Conservation (phyloP, 1,140 invertebrate species). For the Palaemon carinicauda region DNA sequence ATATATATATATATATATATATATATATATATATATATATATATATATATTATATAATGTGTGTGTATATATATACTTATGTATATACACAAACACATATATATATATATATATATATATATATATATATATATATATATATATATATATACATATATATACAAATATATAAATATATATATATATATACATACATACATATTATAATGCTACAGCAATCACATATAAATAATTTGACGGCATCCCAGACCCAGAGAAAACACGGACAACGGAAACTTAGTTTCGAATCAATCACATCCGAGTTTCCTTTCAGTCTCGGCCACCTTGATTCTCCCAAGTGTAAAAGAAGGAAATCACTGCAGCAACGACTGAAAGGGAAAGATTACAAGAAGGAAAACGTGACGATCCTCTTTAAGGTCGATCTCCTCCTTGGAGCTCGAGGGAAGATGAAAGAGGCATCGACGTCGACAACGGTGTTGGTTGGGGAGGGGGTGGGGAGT, state of each 20-base stretch:
- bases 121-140: slow-evolving; percentile 9
- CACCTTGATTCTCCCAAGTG: no score
- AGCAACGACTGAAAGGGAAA: no score
- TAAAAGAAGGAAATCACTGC: no score
- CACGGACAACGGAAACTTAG: not conserved
- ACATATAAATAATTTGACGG: not conserved
- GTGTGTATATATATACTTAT: not conserved
- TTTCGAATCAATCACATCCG: no score
- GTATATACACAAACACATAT: not conserved
- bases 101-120: slow-evolving; percentile 9
- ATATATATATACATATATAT: slow-evolving; percentile 4
- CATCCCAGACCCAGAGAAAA: not conserved
- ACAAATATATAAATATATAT: not conserved
- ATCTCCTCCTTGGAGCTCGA: no score
- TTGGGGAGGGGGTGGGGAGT: no score
- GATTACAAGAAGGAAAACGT: no score
- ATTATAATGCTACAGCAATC: not conserved
- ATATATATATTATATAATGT: slow-evolving; percentile 3
- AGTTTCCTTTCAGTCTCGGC: no score
- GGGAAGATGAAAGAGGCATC: no score
- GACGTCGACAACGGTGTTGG: no score
- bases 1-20: not conserved
- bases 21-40: slow-evolving; percentile 9
- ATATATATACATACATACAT: not conserved
- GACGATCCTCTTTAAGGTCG: no score